These are phyloP conservation scores for Zoanthus sansibaricus DNA, from an alignment of 92 coral and sea anemone genomes.

Conservation along the genomic window DNA sequence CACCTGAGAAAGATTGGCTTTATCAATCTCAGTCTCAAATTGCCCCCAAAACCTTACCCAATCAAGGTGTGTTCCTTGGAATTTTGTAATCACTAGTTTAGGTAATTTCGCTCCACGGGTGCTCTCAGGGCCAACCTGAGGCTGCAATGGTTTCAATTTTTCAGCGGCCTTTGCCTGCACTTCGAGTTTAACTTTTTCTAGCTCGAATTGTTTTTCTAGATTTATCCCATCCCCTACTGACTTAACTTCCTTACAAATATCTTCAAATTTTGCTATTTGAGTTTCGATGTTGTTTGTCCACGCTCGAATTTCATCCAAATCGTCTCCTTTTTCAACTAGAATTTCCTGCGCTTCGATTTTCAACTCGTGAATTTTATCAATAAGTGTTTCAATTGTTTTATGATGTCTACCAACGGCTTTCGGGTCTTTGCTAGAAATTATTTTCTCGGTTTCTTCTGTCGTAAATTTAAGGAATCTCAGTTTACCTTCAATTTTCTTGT, in stretches of 20 bases:
- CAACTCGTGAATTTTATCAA: constrained; percentile 52
- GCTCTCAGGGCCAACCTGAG: constrained; percentile 21
- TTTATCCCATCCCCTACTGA: constrained; percentile 30
- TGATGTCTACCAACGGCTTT: constrained; percentile 58
- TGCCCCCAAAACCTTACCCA: constrained; percentile 63
- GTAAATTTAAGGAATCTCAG: constrained; percentile 45
- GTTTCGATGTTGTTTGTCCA: constrained; percentile 46
- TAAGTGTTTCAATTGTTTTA: constrained; percentile 39
- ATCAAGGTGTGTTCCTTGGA: constrained; percentile 60
- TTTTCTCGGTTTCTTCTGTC: constrained; percentile 33
- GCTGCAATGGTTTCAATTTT: constrained; percentile 8
- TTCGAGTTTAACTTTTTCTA: constrained; percentile 17
- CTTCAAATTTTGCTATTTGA: constrained; percentile 36
- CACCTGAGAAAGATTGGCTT: constrained; percentile 35
- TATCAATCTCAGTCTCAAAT: constrained; percentile 55
- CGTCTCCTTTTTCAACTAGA: constrained; percentile 46
- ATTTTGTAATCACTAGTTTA: constrained; percentile 49
- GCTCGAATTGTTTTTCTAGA: constrained; percentile 41
- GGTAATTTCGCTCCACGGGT: constrained; percentile 38
- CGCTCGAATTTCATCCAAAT: constrained; percentile 19
- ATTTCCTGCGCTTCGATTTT: constrained; percentile 50
- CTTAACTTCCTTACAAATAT: constrained; percentile 22
- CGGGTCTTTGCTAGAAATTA: constrained; percentile 28
- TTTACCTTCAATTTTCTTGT: constrained; percentile 59
- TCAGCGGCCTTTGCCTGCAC: background rate